A percentile compares a stretch with the other conserved stretches of the same genome.
Conservation (phyloP, 2,888 invertebrate genomes). For the Ceraclea dissimilis region DNA sequence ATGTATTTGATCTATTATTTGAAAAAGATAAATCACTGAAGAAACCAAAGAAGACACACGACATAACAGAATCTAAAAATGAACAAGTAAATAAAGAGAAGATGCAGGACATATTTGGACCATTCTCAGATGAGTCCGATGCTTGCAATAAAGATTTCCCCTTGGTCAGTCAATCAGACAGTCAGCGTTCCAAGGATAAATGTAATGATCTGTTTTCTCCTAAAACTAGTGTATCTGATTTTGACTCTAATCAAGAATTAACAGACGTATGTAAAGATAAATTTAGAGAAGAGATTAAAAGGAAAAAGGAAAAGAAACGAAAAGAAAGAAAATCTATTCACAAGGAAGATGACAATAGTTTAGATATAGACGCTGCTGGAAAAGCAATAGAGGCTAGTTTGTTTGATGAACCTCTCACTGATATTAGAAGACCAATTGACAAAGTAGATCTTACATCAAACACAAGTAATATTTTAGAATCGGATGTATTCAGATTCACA, state of each 20-base stretch:
- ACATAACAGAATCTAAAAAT: conserved; percentile 31
- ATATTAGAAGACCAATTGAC: conserved; percentile 28
- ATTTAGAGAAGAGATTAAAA: conserved; percentile 49
- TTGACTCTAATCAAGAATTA: conserved; percentile 31
- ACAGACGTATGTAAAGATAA: conserved; percentile 32
- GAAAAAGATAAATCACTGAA: conserved; percentile 50
- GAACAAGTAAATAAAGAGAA: conserved; percentile 56
- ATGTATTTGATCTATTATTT: conserved; percentile 40
- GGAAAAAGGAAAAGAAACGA: conserved; percentile 56
- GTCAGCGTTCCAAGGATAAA: conserved; percentile 26
- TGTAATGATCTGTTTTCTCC: conserved; percentile 27
- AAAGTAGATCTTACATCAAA: conserved; percentile 28
- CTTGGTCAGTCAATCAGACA: conserved; percentile 24
- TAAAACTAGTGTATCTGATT: conserved; percentile 46
- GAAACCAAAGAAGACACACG: conserved; percentile 45
- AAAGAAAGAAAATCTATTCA: conserved; percentile 51
- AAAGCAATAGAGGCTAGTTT: conserved; percentile 76
- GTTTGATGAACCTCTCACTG: conserved; percentile 56
- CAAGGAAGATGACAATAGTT: conserved; percentile 68
- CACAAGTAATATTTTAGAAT: conserved; percentile 32
- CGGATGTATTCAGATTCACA: conserved; percentile 54
- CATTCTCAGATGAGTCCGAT: conserved; percentile 67
- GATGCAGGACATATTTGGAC: conserved; percentile 85
- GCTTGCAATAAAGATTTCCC: conserved; percentile 39
- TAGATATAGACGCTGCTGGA: conserved; percentile 74